Evolutionary conservation across 2,797 vertebrate species (phyloP).

Genomic region (Pitangus sulphuratus): DNA sequence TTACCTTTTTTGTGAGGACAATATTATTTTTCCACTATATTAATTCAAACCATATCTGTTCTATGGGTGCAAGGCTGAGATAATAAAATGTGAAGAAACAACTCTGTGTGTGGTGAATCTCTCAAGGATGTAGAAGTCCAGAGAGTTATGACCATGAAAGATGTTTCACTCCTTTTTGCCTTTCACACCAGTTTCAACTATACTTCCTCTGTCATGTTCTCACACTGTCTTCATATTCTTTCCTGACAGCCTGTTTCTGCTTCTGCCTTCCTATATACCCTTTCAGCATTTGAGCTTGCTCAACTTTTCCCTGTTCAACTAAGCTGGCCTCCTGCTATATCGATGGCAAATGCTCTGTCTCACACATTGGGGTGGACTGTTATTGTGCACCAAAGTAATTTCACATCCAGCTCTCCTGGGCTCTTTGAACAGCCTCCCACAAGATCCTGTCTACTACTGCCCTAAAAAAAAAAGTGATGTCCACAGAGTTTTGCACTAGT

Average conservation of each 20-base stretch:
- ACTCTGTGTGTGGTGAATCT: not conserved
- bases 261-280: accelerated
- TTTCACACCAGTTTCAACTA: not conserved
- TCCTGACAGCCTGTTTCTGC: not conserved
- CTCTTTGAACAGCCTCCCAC: not conserved
- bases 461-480: not conserved
- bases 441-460: not conserved
- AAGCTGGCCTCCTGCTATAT: not conserved
- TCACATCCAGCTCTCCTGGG: not conserved
- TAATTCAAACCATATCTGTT: not conserved
- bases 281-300: not conserved
- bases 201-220: not conserved
- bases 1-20: not conserved
- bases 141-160: not conserved
- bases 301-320: not conserved
- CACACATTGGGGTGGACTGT: not conserved
- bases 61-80: not conserved
- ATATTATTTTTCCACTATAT: not conserved
- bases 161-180: not conserved
- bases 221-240: not conserved
- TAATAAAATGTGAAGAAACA: not conserved
- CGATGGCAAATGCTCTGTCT: accelerated
- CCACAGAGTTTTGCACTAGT: not conserved
- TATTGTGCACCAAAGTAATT: not conserved
- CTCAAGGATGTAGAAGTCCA: not conserved